Evolutionary conservation across 2,888 invertebrate species (phyloP).

Genomic region (Ganaspis brasiliensis): DNA sequence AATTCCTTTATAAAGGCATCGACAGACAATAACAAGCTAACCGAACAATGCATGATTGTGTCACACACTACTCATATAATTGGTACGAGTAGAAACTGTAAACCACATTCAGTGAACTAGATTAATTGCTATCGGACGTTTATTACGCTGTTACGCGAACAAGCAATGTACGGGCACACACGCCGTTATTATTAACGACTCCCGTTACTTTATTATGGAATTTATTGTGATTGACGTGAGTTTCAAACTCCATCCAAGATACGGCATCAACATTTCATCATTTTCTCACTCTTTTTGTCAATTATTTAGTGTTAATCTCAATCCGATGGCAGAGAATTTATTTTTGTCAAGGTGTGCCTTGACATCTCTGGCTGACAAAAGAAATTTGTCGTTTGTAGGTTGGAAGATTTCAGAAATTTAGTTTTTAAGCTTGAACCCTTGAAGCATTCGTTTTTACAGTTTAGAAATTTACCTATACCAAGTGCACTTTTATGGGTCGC

Average conservation of each 20-base stretch:
- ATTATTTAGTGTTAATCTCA: no score
- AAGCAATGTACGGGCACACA: conserved; percentile 45
- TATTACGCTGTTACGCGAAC: conserved; percentile 60
- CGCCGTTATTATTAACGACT: conserved; percentile 33
- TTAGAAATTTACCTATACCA: no score
- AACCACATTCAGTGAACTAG: conserved; percentile 60
- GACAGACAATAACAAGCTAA: conserved; percentile 31
- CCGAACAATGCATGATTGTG: conserved; percentile 39
- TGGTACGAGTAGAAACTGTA: conserved; percentile 56
- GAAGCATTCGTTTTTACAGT: no score
- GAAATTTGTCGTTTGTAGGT: no score
- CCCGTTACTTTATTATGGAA: conserved; percentile 28
- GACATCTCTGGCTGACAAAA: no score
- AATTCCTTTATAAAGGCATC: conserved; percentile 32
- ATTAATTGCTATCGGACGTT: conserved; percentile 65
- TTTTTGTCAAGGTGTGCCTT: no score
- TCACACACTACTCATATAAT: conserved; percentile 42
- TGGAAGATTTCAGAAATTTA: no score
- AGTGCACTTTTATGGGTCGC: no score
- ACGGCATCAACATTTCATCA: neutral
- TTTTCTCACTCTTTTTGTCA: neutral
- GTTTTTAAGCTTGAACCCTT: no score
- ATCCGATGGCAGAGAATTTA: no score
- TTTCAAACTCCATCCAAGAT: conserved; percentile 1
- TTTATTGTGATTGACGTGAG: conserved; percentile 30